Percentiles rank a stretch among this genome's conserved stretches.
Evolutionary conservation across 1,140 invertebrate genomes (phyloP).

Genomic region (Drosophila persimilis): DNA sequence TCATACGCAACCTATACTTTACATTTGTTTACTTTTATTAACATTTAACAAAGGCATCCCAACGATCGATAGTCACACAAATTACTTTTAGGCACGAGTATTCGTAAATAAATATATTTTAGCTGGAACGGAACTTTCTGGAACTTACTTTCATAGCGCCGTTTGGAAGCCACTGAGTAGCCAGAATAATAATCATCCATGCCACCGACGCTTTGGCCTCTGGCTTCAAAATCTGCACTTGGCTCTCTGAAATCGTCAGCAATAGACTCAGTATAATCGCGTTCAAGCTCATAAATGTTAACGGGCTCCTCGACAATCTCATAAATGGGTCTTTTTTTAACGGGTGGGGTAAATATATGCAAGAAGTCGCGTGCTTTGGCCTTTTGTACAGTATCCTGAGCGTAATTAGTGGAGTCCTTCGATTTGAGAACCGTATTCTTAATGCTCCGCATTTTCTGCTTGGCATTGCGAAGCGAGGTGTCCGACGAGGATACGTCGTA

Average conservation of each 20-base stretch:
- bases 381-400: constrained; percentile 82
- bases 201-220: constrained; percentile 70
- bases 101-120: too few relatives aligned
- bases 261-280: constrained; percentile 77
- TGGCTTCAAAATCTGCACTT: constrained; percentile 69
- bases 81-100: too few relatives aligned
- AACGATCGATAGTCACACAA: constrained; percentile 17
- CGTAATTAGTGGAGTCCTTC: constrained; percentile 78
- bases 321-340: constrained; percentile 75
- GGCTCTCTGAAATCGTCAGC: constrained; percentile 79
- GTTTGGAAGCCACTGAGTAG: constrained; percentile 66
- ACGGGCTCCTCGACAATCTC: constrained; percentile 79
- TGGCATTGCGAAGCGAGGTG: constrained; percentile 77
- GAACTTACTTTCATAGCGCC: constrained; percentile 79
- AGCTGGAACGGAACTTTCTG: not conserved
- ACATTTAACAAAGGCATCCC: constrained; percentile 1
- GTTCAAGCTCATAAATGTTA: constrained; percentile 66
- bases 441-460: constrained; percentile 80
- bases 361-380: constrained; percentile 80
- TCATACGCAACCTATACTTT: not conserved
- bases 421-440: constrained; percentile 80
- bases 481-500: constrained; percentile 71
- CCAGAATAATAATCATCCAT: constrained; percentile 82
- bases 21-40: not conserved
- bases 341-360: constrained; percentile 80